Base-by-base conservation (phyloP, 2,888 invertebrate genomes). In the Drosophila lutescens region DNA sequence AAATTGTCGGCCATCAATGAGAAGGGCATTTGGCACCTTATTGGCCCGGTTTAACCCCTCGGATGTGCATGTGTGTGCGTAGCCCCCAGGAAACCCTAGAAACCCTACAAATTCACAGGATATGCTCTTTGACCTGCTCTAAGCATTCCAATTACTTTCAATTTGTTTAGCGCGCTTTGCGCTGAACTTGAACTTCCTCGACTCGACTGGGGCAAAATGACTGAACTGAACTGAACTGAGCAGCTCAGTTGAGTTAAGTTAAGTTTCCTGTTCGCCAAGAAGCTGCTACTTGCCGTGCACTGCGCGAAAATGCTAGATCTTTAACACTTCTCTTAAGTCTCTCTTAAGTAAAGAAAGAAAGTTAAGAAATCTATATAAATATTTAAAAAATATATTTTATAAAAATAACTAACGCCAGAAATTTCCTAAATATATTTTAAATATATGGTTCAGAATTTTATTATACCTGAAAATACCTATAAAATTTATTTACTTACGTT, bases 131-230 rank as follows among this genome's bases (percentile, higher is more conserved):
- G 56, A 38, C 72, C 62, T 17, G 54, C 36, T 50, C 74, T 78
- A 76, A 80, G 77, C 85, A 79, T 84, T 84, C 66, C 87, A 82
- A 86, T 86, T 85, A 77, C 79, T 82, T 78, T 80, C 87, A 84
- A 84, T 88, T 82, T 86, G 83, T 76, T 57, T 77, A 75, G 73
- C 83, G 77, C 75, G 71, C 74, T 78, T 79, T 68, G 68, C 72
- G 65, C 53, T 59, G 77, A 77, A 74, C 77, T 77, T 77, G 74
- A 77, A 77, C 74, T 67, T 59, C 59, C 40, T 17, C 47, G 15
- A 41, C 20, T 41, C 43, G 36, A 41, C 20, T 41, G 36, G 36
- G 43, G 43, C 62, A 51, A 54, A 54, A 44, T 60, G 51, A 44
- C 34, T 30, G 26, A 62, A 55, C 56, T 17, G 41, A 40, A 44